These are phyloP conservation scores for Cephus spinipes DNA, from an alignment of 2,888 invertebrate genomes.

Conservation along the genomic window DNA sequence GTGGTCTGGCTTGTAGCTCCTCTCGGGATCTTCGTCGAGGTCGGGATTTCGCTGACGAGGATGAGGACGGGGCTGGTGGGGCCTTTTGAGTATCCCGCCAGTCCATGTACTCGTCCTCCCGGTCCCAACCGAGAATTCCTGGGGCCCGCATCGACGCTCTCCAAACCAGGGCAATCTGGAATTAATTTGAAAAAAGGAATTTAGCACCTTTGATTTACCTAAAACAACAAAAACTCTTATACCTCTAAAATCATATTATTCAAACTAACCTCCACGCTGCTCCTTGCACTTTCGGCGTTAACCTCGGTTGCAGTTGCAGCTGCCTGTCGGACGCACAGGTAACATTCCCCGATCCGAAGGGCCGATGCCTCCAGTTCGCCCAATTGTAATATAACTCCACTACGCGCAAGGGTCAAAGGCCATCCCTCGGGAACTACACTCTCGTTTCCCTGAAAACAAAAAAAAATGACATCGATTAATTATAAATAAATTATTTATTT, in stretches of 20 bases:
- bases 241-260: too few relatives aligned
- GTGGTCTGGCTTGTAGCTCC: conserved; percentile 19
- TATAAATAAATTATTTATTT: neutral
- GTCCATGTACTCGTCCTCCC: conserved; percentile 65
- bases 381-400: conserved; percentile 74
- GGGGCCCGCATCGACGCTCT: conserved; percentile 64
- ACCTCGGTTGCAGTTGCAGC: conserved; percentile 41
- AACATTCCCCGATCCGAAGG: conserved; percentile 74
- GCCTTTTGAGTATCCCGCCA: conserved; percentile 64
- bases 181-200: neutral
- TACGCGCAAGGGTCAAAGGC: conserved; percentile 74
- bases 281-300: conserved; percentile 21
- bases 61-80: conserved; percentile 23
- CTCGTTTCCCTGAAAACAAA: conserved; percentile 69
- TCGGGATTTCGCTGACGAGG: conserved; percentile 37
- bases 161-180: conserved; percentile 64
- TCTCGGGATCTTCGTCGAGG: conserved; percentile 53
- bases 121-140: conserved; percentile 64
- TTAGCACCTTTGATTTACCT: too few relatives aligned
- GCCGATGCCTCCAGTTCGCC: conserved; percentile 73
- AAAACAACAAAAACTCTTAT: too few relatives aligned
- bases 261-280: conserved; percentile 49
- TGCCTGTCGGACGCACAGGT: conserved; percentile 71
- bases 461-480: conserved; percentile 17
- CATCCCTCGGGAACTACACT: conserved; percentile 73